Base-by-base conservation (phyloP, 2,113 vertebrate genomes). In the Rhadina sibilatrix region DNA sequence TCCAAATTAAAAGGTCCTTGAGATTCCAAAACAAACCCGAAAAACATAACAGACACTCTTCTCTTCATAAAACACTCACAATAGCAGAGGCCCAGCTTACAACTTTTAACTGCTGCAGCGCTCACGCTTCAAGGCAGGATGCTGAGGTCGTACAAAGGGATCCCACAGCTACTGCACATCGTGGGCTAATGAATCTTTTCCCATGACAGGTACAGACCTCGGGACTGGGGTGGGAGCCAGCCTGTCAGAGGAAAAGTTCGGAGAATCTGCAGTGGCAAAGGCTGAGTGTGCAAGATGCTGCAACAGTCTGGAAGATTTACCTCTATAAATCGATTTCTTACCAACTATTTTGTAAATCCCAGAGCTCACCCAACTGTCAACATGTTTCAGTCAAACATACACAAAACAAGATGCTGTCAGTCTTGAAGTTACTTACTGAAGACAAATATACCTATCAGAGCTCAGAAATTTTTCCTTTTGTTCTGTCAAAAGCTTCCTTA, bases 191-290 rank as follows among this genome's bases (percentile, higher is more conserved):
- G 89, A 90, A 92, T 79, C 94, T 94, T 78, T 59, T 33, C 88
- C 64, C 76, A 9, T 86, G 92, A 89, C 90, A 95, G 94, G 92
- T 83, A 93, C 76, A 92, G 92, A 86, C 68, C 80, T 92, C 75
- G 30, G 86, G 88, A 95, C 79, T 76, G 90, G 92, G 83, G 53
- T 27, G 30, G 42, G 50, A 94, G 94, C 92, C 95, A 95, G 56
- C 22, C 28, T 38, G 37, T 25, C 59, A 74, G 86, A 95, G 46
- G 68, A 54, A 66, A 90, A 81, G 66, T 52, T 74, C 54, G 59
- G 59, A 46, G 49, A 72, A 85, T 53, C 47, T 52, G 52, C 70
- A 47, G 44, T 4, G 21, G 63, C 40, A 85, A 64, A 64, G 35
- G 30, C 53, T 93, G 54, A 30, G 28, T 0, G 19, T 50, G 27